Evolutionary conservation across 2,888 invertebrate species (phyloP).

Genomic region (Aplocera efformata): DNA sequence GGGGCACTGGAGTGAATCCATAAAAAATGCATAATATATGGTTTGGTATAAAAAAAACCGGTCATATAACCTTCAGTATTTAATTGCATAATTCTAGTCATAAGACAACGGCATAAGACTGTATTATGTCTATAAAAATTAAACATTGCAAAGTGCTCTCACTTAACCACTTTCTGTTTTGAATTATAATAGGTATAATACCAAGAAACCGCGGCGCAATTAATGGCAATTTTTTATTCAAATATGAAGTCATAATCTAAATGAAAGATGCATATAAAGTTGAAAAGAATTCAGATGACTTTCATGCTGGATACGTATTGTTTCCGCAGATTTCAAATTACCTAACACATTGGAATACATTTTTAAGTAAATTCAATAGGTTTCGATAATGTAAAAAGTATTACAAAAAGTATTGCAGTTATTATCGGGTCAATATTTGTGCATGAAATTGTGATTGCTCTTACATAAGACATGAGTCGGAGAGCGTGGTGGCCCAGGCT

Average conservation of each 20-base stretch:
- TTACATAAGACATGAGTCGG: too few relatives aligned
- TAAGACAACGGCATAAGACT: slow-evolving; percentile 23
- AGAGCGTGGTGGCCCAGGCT: too few relatives aligned
- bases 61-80: slow-evolving; percentile 14
- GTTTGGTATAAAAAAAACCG: slow-evolving; percentile 6
- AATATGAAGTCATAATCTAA: slow-evolving; percentile 22
- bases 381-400: slow-evolving; percentile 14
- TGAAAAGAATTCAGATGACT: slow-evolving; percentile 37
- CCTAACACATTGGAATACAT: slow-evolving; percentile 5
- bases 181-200: slow-evolving; percentile 35
- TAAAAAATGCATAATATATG: slow-evolving; percentile 18
- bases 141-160: slow-evolving; percentile 41
- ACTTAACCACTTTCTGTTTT: slow-evolving; percentile 67
- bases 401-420: slow-evolving; percentile 26
- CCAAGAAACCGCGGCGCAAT: slow-evolving; percentile 44
- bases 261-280: slow-evolving; percentile 35
- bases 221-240: slow-evolving; percentile 57
- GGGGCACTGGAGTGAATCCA: slow-evolving; percentile 14
- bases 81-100: slow-evolving; percentile 24
- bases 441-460: background rate
- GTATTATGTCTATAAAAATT: slow-evolving; percentile 25
- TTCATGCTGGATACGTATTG: background rate
- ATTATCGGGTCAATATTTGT: slow-evolving; percentile 17
- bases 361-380: background rate
- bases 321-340: background rate